phyloP scores from a whole-genome alignment of 2,888 invertebrate genomes.

The Linnaemya tessellans region DNA sequence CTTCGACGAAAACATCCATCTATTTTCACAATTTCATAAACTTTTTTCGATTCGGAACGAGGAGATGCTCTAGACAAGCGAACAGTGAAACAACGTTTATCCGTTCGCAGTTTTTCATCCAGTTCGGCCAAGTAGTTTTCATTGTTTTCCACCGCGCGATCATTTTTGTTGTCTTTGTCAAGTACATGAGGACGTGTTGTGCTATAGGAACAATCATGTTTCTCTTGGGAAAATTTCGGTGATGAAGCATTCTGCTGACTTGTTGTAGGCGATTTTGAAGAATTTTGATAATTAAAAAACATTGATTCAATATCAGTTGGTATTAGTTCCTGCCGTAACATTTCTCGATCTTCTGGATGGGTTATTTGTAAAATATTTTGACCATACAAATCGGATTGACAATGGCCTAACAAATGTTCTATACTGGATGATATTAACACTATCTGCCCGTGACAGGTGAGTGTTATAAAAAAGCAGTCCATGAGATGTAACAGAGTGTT shows the following conservation, averaged over 20 bases:
- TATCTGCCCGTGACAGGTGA: conserved; percentile 92
- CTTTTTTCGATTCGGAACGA: conserved; percentile 87
- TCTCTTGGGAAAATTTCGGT: conserved; percentile 31
- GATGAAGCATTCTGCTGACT: conserved; percentile 4
- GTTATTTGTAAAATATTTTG: conserved; percentile 92
- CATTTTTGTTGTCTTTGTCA: conserved; percentile 38
- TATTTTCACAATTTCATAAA: conserved; percentile 88
- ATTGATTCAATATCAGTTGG: conserved; percentile 83
- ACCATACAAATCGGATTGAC: conserved; percentile 92
- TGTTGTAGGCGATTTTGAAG: conserved; percentile 15
- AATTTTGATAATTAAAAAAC: conserved; percentile 74
- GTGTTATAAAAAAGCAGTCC: conserved; percentile 91
- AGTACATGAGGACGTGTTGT: conserved; percentile 81
- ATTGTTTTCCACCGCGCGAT: conserved; percentile 73
- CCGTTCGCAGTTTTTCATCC: conserved; percentile 82
- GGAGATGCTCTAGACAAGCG: conserved; percentile 88
- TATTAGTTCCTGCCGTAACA: conserved; percentile 87
- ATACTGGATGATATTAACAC: conserved; percentile 94
- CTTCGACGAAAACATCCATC: conserved; percentile 87
- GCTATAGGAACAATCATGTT: conserved; percentile 64
- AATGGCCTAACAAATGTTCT: conserved; percentile 93
- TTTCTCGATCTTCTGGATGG: conserved; percentile 90
- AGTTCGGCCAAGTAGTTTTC: conserved; percentile 77
- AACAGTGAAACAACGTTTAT: conserved; percentile 85
- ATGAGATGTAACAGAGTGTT: conserved; percentile 87